Evolutionary conservation across 2,797 vertebrate species (phyloP).

Genomic region (Aythya fuligula): DNA sequence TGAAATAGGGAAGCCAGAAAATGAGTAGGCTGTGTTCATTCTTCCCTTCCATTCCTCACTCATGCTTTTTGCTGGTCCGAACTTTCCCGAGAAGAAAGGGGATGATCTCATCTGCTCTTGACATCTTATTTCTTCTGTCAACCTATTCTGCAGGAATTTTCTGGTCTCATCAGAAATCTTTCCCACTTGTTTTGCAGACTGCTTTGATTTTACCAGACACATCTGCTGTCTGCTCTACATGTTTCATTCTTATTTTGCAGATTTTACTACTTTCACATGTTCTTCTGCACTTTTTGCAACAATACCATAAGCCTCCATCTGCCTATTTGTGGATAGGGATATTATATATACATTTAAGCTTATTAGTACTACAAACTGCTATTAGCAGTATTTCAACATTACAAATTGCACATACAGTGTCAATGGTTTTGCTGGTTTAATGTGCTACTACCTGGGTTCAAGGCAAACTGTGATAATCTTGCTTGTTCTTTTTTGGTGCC

Average conservation of each 20-base stretch:
- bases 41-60: neutral
- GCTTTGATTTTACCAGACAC: neutral
- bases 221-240: neutral
- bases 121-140: neutral
- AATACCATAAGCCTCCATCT: neutral
- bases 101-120: neutral
- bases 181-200: neutral
- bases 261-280: neutral
- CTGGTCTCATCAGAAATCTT: neutral
- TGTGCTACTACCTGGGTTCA: neutral
- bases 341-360: neutral
- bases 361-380: neutral
- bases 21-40: neutral
- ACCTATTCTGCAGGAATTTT: neutral
- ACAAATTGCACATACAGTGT: neutral
- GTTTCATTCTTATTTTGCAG: neutral
- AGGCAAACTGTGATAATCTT: neutral
- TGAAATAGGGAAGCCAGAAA: neutral
- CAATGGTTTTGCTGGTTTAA: neutral
- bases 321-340: neutral
- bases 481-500: neutral
- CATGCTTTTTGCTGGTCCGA: neutral
- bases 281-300: neutral
- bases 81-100: neutral
- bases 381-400: neutral